phyloP scores from a whole-genome alignment of 2,888 invertebrate species.

The Ceraclea dissimilis region DNA sequence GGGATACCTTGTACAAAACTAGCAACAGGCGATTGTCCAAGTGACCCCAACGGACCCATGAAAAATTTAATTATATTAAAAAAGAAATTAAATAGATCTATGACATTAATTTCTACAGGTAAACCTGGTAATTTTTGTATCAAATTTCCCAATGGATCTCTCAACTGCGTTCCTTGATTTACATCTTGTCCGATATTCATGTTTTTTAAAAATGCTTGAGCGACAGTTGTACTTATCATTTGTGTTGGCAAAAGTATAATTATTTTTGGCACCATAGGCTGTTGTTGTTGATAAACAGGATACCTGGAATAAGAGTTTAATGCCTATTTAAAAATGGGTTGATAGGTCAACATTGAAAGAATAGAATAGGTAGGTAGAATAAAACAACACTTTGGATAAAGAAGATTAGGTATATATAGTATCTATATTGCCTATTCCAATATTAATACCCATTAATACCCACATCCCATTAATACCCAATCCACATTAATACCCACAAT shows the following conservation, averaged over 20 bases:
- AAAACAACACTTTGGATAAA: no score
- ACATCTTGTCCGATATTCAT: background rate
- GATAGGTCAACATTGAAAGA: no score
- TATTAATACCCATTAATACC: no score
- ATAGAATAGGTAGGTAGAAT: no score
- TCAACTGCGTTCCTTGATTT: background rate
- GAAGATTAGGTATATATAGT: no score
- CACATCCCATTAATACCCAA: no score
- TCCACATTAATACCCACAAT: no score
- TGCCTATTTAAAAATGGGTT: no score
- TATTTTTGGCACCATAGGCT: background rate
- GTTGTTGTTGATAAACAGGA: background rate
- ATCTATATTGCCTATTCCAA: no score
- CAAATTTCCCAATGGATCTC: conserved; percentile 26
- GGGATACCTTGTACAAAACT: conserved; percentile 36
- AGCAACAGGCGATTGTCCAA: conserved; percentile 30
- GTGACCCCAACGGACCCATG: background rate
- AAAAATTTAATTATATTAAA: background rate
- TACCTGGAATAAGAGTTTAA: no score
- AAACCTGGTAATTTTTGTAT: conserved; percentile 50
- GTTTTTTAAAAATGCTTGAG: background rate
- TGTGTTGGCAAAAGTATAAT: background rate
- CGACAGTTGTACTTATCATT: background rate
- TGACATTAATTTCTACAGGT: conserved; percentile 57
- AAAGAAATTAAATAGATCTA: conserved; percentile 34